Base-by-base conservation (phyloP, 2,113 vertebrate species). In the Bufo bufo region DNA sequence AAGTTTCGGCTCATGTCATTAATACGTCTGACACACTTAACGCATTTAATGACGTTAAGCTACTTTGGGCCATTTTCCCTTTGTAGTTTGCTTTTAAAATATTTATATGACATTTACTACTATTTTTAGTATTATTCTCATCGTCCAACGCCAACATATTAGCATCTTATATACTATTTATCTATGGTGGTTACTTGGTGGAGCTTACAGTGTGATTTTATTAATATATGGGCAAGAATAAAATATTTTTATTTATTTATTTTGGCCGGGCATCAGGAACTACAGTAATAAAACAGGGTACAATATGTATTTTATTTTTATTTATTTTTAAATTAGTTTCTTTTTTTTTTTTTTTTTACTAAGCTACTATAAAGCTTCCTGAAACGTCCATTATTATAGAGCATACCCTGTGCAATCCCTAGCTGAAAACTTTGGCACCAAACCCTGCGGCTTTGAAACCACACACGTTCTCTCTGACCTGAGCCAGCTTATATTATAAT, bases 401-500 rank as follows among this genome's bases (percentile, higher is more conserved):
- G 9, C 16, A 19, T 50, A 75, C 45, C 6, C 45, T 20, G 16
- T 50, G 72, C 47, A 50, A 11, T 75, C 17, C 72, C 16, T 10
- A 6, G 69, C 72, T 49, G 72, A 8, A 17, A 49, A 49, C 14
- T 9, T 59, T 80, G 77, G 54, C 54, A 81, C 13, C 4, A 52
- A 16, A 23, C 10, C 8, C 14, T 81, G 52, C 43, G n/a, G 54
- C 61, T 59, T 1, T 81, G 10, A 33, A 45, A 20, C 56, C 16
- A 54, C 59, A 19, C 20, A 66, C 50, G 54, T 84, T 77, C 43
- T 23, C 65, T 17, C n/a, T 59, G 33, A 85, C 50, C 49, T 85
- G 19, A 85, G 71, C 59, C 63, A 92, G 92, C 93, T 94, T 90
- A 85, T 92, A 93, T 93, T 93, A 92, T 92, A 92, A 93, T 92